Conservation (phyloP, 1,140 invertebrate genomes). For the Hylyphantes graminicola region DNA sequence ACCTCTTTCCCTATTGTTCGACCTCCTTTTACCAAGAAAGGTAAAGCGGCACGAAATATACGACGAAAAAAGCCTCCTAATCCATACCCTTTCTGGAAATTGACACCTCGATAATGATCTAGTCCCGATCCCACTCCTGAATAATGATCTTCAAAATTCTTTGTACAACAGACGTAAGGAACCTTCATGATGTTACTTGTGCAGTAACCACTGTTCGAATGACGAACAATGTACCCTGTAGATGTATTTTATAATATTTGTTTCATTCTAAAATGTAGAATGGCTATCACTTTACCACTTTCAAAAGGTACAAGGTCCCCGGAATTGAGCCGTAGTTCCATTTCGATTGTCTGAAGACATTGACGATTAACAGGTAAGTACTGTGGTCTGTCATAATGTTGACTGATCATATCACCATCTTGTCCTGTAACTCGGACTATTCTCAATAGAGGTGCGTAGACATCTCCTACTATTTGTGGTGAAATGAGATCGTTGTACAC, state of each 20-base stretch:
- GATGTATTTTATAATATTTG: conserved; percentile 8
- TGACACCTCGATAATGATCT: background rate
- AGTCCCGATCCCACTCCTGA: background rate
- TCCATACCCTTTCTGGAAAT: background rate
- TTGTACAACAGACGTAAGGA: background rate
- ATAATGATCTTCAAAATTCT: background rate
- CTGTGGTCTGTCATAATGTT: no score
- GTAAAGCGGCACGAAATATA: background rate
- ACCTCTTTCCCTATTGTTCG: background rate
- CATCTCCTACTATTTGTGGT: no score
- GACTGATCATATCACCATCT: no score
- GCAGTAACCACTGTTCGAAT: background rate
- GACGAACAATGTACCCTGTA: background rate
- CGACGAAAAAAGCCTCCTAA: background rate
- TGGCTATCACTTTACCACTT: background rate
- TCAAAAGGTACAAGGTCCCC: background rate
- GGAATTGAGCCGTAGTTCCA: background rate
- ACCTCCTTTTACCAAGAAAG: conserved; percentile 2
- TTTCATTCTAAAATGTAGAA: background rate
- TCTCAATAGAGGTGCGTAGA: no score
- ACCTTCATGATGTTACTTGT: background rate
- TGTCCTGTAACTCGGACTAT: no score
- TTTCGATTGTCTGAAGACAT: background rate
- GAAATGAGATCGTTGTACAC: no score
- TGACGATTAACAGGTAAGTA: no score